These are phyloP conservation scores for Oryzias javanicus DNA, from an alignment of 2,113 vertebrate genomes.

Conservation along the genomic window DNA sequence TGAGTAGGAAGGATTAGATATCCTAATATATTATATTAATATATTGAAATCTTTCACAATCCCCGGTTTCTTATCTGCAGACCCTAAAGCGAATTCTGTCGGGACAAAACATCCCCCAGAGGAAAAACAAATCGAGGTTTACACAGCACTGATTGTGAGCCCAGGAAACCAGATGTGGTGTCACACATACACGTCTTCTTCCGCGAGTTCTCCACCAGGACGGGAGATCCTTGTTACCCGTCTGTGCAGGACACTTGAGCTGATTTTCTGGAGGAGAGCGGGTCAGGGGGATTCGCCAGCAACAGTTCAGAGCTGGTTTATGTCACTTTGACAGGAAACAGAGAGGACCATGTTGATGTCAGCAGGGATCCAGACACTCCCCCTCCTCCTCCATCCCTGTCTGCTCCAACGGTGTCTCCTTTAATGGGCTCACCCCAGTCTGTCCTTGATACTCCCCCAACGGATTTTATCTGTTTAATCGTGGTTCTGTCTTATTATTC, in stretches of 20 bases:
- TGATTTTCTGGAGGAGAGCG: constrained; percentile 28
- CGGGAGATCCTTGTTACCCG: constrained; percentile 51
- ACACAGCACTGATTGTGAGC: no score
- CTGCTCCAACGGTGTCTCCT: constrained; percentile 11
- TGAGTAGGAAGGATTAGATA: no score
- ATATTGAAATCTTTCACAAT: no score
- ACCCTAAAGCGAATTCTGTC: no score
- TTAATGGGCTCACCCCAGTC: constrained; percentile 29
- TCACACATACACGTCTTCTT: constrained; percentile 10
- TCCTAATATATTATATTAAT: no score
- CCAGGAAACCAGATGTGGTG: no score
- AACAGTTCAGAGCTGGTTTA: constrained; percentile 52
- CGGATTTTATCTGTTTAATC: constrained; percentile 49
- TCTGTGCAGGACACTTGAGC: constrained; percentile 41
- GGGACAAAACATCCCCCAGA: no score
- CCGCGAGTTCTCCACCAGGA: constrained; percentile 22
- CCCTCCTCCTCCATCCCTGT: constrained; percentile 11
- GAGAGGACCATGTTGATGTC: constrained; percentile 61
- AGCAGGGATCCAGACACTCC: constrained; percentile 43
- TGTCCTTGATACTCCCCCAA: constrained; percentile 30
- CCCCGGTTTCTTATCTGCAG: no score
- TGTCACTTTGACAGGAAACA: constrained; percentile 72
- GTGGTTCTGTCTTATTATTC: constrained; percentile 53
- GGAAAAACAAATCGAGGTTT: no score
- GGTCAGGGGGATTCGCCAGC: constrained; percentile 44